Percentiles rank a stretch among this genome's conserved stretches.
phyloP scores from a whole-genome alignment of 1,140 invertebrate species.

The Drosophila varians region DNA sequence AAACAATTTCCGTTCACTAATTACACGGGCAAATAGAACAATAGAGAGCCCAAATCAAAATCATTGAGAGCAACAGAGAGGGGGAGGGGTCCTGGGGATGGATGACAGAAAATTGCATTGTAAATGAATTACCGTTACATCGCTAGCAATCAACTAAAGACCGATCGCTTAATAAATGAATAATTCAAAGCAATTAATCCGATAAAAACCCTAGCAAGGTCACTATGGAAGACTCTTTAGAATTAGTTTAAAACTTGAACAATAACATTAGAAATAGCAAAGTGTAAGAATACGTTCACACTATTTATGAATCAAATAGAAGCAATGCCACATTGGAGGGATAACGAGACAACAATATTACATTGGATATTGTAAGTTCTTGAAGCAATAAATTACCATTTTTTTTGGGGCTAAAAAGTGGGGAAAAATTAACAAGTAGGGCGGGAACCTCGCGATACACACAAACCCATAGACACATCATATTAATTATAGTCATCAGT shows the following conservation, averaged over 20 bases:
- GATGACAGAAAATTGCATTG: slow-evolving; percentile 39
- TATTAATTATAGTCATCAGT: slow-evolving; percentile 38
- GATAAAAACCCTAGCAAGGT: not conserved
- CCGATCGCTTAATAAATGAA: slow-evolving; percentile 9
- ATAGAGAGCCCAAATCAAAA: slow-evolving; percentile 16
- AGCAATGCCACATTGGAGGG: slow-evolving; percentile 9
- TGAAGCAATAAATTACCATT: not conserved
- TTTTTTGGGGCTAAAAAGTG: not conserved
- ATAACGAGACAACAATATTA: not conserved
- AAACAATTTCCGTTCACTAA: slow-evolving; percentile 65
- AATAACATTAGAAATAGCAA: not conserved
- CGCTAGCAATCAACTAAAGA: slow-evolving; percentile 3
- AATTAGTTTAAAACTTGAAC: not conserved
- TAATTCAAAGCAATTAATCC: slow-evolving; percentile 23
- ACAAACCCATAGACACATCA: not conserved
- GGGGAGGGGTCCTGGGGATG: slow-evolving; percentile 2
- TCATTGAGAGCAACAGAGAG: not conserved
- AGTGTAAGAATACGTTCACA: not conserved
- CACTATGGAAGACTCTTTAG: not conserved
- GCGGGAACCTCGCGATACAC: not conserved
- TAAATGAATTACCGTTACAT: slow-evolving; percentile 38
- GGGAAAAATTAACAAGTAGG: not conserved
- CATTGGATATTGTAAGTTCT: not conserved
- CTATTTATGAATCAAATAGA: not conserved
- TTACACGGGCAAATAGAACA: slow-evolving; percentile 54